A percentile compares a stretch with the other conserved stretches of the same genome.
phyloP scores from a whole-genome alignment of 2,113 vertebrate species.

The Ahaetulla prasina region DNA sequence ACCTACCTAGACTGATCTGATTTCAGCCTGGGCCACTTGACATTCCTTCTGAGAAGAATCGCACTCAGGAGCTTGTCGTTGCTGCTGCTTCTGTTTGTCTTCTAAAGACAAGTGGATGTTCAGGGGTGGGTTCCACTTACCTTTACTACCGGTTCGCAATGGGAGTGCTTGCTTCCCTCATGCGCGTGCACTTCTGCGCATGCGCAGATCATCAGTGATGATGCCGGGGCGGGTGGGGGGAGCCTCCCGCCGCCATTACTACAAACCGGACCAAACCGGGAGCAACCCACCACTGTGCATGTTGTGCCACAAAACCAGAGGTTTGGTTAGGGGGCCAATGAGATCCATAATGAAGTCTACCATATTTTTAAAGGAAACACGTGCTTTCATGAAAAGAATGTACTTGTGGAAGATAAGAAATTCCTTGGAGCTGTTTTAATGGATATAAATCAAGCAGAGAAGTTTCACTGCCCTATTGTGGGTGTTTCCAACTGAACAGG shows the following conservation, averaged over 20 bases:
- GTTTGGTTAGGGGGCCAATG: neutral
- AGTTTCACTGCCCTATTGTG: neutral
- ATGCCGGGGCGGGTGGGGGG: too few relatives aligned
- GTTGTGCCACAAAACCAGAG: neutral
- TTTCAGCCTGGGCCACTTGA: slow-evolving; percentile 5
- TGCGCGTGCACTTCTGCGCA: too few relatives aligned
- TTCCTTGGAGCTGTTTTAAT: neutral
- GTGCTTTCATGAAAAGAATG: neutral
- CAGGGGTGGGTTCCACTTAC: too few relatives aligned
- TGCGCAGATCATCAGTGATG: too few relatives aligned
- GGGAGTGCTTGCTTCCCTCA: too few relatives aligned
- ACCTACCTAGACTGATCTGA: neutral
- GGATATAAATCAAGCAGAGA: neutral
- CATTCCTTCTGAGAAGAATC: neutral
- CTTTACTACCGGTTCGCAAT: too few relatives aligned
- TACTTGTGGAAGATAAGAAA: slow-evolving; percentile 5
- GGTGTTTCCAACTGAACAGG: neutral
- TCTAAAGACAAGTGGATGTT: slow-evolving; percentile 2
- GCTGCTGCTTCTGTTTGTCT: neutral
- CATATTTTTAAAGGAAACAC: neutral
- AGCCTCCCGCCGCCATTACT: too few relatives aligned
- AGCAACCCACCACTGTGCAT: too few relatives aligned
- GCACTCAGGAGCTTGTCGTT: neutral
- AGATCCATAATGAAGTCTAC: neutral
- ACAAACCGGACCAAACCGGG: too few relatives aligned